Base-by-base conservation (phyloP, 2,888 invertebrate genomes). In the Eurytoma californica region DNA sequence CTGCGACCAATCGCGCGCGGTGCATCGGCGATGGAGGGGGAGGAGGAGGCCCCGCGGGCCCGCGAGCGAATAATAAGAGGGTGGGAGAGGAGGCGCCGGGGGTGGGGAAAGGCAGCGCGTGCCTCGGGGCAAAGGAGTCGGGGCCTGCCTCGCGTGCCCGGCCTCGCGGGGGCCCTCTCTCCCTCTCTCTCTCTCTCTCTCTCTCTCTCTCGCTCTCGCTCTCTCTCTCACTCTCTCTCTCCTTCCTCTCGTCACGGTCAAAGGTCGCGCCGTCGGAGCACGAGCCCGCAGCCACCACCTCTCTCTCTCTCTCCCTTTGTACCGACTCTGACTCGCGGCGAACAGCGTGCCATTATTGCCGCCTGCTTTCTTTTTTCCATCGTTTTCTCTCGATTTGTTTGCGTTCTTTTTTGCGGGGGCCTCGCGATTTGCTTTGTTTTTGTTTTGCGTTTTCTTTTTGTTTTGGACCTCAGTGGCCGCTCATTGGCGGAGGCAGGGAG, bases 201-300 rank as follows among this genome's bases (percentile, higher is more conserved):
- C 84, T 84, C 83, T 83, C 85, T 55, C 57, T 68, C 63, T 66
- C 30, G 85, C 86, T 86, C 86, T 84, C 84, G 73, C 24, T 3
- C n/a, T n/a, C n/a, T n/a, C n/a, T n/a, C n/a, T 18, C n/a, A 5
- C 18, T 55, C 57, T 68, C 63, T 66, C 30, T 85, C 86, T 86
- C 86, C 84, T 86, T 67, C 85, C 84, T 84, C 83, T 83, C 85
- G 86, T 88, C 84, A 86, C 86, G 89, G 89, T 90, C 89, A 90
- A 86, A 90, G 90, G 89, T 90, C 90, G 87, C 84, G 87, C 84
- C 85, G 83, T 86, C 24, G 86, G 86, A 88, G 88, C 89, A 89
- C 89, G 89, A 89, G 89, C 88, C 88, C 9, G 39, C 39, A 88
- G 86, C 87, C 85, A 85, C 61, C 72, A 51, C 61, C n/a, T 30